These are phyloP conservation scores for Caenorhabditis sp. DNA, from an alignment of 2,888 invertebrate species.

Conservation along the genomic window DNA sequence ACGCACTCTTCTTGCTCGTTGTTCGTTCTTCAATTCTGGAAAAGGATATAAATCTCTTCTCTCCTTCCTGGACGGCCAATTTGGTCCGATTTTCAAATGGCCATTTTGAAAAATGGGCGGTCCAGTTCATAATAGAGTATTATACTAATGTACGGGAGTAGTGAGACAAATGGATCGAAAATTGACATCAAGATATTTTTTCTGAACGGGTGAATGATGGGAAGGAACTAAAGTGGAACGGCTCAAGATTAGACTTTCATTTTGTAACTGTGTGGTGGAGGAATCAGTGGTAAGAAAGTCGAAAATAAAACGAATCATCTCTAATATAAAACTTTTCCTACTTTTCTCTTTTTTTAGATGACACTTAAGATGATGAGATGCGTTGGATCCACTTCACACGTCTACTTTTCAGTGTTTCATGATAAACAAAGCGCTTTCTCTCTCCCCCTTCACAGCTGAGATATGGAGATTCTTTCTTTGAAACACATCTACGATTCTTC, in stretches of 20 bases:
- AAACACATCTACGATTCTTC: constrained; percentile 1
- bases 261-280: neutral
- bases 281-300: neutral
- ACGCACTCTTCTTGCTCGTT: constrained; percentile 48
- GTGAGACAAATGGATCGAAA: constrained; percentile 5
- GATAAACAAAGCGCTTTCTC: constrained; percentile 9
- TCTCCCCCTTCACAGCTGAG: neutral
- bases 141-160: constrained; percentile 10
- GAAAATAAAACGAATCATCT: neutral
- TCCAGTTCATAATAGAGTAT: constrained; percentile 19
- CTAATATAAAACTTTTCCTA: neutral
- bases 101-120: constrained; percentile 29
- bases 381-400: constrained; percentile 35
- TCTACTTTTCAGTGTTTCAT: constrained; percentile 8
- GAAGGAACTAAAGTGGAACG: neutral
- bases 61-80: constrained; percentile 1
- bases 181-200: constrained; percentile 13
- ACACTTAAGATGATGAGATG: constrained; percentile 33
- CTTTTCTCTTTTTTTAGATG: neutral
- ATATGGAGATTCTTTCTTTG: neutral
- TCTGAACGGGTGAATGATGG: neutral
- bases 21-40: constrained; percentile 17
- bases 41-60: constrained; percentile 56
- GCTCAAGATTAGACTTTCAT: neutral
- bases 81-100: constrained; percentile 18